Percentiles rank a stretch among this genome's conserved stretches.
Conservation (phyloP, 2,797 vertebrate species). For the Hapalemur alaotrensis region DNA sequence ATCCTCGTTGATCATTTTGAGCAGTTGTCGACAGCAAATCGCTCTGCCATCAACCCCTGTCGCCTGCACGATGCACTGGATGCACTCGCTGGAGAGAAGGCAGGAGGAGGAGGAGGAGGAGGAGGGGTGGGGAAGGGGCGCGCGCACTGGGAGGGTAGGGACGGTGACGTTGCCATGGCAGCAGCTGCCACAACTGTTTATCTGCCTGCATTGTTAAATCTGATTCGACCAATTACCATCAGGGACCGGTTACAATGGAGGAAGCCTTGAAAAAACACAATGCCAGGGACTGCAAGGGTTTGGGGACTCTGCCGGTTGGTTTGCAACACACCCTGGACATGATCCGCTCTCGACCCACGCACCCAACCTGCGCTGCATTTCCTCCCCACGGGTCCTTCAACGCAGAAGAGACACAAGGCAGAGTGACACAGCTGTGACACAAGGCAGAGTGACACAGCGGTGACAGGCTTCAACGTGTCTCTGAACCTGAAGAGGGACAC, state of each 20-base stretch:
- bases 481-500: neutral
- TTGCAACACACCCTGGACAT: conserved; percentile 42
- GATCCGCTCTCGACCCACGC: neutral
- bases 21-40: conserved; percentile 57
- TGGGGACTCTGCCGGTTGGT: conserved; percentile 18
- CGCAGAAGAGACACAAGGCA: neutral
- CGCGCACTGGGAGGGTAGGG: conserved; percentile 76
- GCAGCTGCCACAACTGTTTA: conserved; percentile 94
- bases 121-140: conserved; percentile 78
- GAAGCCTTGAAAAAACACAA: conserved; percentile 45
- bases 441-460: neutral
- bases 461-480: neutral
- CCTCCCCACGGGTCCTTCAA: conserved; percentile 28
- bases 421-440: neutral
- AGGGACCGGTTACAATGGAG: conserved; percentile 68
- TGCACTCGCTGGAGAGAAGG: conserved; percentile 81
- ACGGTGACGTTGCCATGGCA: conserved; percentile 92
- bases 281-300: neutral
- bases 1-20: conserved; percentile 91
- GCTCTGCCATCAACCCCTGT: conserved; percentile 78
- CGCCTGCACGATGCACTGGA: conserved; percentile 50
- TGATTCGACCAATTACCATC: conserved; percentile 85
- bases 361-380: conserved; percentile 20
- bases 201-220: conserved; percentile 87
- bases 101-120: conserved; percentile 66